Evolutionary conservation across 2,888 invertebrate genomes (phyloP), one percentile per base, ranked within the genome.

Genomic region (Dascillus cervinus): DNA sequence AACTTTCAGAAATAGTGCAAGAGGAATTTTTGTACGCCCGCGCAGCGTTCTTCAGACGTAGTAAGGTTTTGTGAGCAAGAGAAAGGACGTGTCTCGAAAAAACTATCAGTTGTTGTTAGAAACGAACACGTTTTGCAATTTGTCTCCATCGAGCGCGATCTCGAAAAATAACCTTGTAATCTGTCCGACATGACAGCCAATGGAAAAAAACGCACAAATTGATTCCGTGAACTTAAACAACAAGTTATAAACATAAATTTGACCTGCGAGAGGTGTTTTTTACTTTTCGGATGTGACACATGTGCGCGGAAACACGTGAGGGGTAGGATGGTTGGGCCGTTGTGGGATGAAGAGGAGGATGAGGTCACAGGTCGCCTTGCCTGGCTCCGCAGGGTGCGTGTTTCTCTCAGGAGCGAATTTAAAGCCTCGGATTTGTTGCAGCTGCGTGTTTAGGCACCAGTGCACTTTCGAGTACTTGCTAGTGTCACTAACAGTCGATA

Each of bases 141-240:
- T 55, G 53, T 55, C 53, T 52, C 40, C 48, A 52, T 57, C 52
- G 53, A 44, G 41, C 37, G 39, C n/a, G n/a, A 37, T 45, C 44
- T 36, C 45, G 50, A 53, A 54, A 56, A 55, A 55, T 55, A 51
- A 49, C 49, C 52, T 41, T 43, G 53, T 52, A 53, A 58, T 58
- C 50, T 52, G 52, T 56, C 51, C 40, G n/a, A 30, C 44, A 36
- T 49, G 52, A 52, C 56, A 51, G 31, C 34, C 32, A 37, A 43
- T 30, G 29, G 33, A 42, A 51, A 45, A 48, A 39, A 45, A 49
- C 31, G 45, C 50, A 52, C 46, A 49, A 47, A 53, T 53, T 49
- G 47, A 44, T 42, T 33, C 47, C 34, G 44, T 50, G 46, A 49
- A 44, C 47, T 43, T 41, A 39, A 46, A 39, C 46, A 46, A 40